These are phyloP conservation scores for Troides aeacus DNA, from an alignment of 2,888 invertebrate genomes.

Conservation along the genomic window DNA sequence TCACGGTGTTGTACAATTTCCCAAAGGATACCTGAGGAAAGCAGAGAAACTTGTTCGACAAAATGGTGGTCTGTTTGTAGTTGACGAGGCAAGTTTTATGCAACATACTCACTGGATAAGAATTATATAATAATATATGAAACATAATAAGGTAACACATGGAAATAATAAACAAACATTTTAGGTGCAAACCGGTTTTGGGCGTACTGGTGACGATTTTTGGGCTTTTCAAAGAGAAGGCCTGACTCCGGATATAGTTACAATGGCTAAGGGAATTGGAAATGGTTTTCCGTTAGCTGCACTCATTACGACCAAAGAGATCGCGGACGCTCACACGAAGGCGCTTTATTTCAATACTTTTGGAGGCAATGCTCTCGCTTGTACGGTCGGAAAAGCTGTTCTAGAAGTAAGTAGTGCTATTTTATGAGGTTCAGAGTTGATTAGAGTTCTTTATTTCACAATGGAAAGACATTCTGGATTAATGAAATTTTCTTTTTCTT, in stretches of 20 bases:
- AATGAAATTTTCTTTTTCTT: too few relatives aligned
- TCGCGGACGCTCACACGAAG: constrained; percentile 87
- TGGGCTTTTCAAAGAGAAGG: constrained; percentile 97
- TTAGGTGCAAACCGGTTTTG: constrained; percentile 97
- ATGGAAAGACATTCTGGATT: too few relatives aligned
- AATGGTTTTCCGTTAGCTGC: constrained; percentile 98
- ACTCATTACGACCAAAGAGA: constrained; percentile 93
- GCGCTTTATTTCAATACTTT: constrained; percentile 96
- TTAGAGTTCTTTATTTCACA: too few relatives aligned
- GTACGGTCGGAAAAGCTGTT: constrained; percentile 93
- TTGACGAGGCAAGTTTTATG: constrained; percentile 87
- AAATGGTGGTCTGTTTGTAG: constrained; percentile 92
- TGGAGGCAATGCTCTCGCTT: constrained; percentile 96
- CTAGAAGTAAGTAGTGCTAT: constrained; percentile 84
- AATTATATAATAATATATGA: too few relatives aligned
- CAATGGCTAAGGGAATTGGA: constrained; percentile 96
- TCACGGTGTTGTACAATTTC: constrained; percentile 95
- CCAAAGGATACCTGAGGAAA: constrained; percentile 90
- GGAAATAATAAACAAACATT: constrained; percentile 84
- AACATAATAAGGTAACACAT: too few relatives aligned
- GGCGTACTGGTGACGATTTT: constrained; percentile 94
- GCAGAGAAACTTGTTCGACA: constrained; percentile 88
- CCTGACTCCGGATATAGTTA: constrained; percentile 95
- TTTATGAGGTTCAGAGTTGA: too few relatives aligned
- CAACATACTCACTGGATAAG: too few relatives aligned